phyloP scores from a whole-genome alignment of 2,797 vertebrate species.

The Varecia variegata region DNA sequence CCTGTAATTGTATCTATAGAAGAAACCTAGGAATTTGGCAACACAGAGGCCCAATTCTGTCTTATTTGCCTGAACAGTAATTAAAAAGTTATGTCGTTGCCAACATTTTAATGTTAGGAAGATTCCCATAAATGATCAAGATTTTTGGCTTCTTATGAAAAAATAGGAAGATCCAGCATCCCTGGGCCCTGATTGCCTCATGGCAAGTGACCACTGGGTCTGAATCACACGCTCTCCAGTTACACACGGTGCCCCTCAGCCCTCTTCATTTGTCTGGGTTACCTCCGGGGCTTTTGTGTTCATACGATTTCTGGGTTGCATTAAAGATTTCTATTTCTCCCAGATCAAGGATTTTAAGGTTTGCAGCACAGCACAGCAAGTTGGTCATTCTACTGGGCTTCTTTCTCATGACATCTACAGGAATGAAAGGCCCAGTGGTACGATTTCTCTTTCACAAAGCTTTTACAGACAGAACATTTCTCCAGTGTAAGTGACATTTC shows the following conservation, averaged over 20 bases:
- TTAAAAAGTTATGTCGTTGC: background rate
- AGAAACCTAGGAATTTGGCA: background rate
- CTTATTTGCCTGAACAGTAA: background rate
- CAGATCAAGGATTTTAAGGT: background rate
- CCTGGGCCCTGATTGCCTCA: background rate
- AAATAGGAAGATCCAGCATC: background rate
- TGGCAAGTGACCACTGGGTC: background rate
- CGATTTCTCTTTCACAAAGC: background rate
- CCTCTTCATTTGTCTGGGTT: background rate
- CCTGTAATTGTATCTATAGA: background rate
- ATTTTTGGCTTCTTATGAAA: conserved; percentile 5
- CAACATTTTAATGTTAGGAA: background rate
- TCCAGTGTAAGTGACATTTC: conserved; percentile 58
- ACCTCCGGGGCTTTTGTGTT: background rate
- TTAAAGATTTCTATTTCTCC: background rate
- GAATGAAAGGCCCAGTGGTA: background rate
- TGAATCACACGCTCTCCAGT: background rate
- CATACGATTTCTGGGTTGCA: background rate
- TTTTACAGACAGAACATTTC: conserved; percentile 32
- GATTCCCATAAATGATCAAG: background rate
- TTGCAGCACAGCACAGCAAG: background rate
- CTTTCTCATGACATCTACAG: background rate
- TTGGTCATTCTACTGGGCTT: background rate
- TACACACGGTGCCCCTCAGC: background rate
- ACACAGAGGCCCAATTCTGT: background rate